These are phyloP conservation scores for Philereme vetulata DNA, from an alignment of 2,888 invertebrate species.

Conservation along the genomic window DNA sequence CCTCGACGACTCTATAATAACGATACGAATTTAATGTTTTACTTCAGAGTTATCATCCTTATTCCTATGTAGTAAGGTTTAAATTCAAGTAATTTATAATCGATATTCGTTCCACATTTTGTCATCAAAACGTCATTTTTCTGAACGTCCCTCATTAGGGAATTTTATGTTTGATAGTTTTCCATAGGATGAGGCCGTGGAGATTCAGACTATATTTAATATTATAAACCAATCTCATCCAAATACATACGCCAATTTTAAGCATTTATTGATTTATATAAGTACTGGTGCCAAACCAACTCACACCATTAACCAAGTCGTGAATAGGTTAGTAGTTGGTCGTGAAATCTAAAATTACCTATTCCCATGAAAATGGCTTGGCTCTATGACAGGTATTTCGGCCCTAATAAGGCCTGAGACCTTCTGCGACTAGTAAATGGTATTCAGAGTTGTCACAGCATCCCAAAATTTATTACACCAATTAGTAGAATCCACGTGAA, in stretches of 20 bases:
- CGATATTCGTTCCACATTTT: conserved; percentile 70
- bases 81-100: conserved; percentile 43
- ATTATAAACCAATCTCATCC: no score
- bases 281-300: no score
- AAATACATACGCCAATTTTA: no score
- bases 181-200: conserved; percentile 1
- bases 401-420: conserved; percentile 61
- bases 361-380: conserved; percentile 63
- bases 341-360: conserved; percentile 22
- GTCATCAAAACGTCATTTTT: conserved; percentile 73
- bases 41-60: conserved; percentile 47
- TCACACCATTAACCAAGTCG: background rate
- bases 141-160: conserved; percentile 69
- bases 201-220: background rate
- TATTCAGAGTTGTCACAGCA: conserved; percentile 66
- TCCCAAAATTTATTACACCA: conserved; percentile 80
- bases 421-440: conserved; percentile 53
- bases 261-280: no score
- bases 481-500: conserved; percentile 79
- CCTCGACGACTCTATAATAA: conserved; percentile 76
- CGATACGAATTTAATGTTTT: conserved; percentile 53
- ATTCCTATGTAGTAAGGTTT: conserved; percentile 44
- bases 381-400: conserved; percentile 52
- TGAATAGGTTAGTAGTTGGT: conserved; percentile 39
- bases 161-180: conserved; percentile 55